Evolutionary conservation across 2,888 invertebrate genomes (phyloP).

Genomic region (Eilema caniola): DNA sequence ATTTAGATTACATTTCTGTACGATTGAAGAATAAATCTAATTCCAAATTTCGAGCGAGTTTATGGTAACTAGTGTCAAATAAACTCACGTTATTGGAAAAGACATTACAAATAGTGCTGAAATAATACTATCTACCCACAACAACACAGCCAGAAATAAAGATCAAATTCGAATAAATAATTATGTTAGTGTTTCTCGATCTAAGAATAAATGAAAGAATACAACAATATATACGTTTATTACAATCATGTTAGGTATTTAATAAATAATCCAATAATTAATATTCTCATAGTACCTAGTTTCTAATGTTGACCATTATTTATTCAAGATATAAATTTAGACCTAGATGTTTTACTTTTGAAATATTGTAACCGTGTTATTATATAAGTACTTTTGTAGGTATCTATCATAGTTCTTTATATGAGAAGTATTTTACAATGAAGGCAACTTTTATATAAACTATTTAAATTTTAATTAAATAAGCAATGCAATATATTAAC

Average conservation of each 20-base stretch:
- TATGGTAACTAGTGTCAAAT: constrained; percentile 37
- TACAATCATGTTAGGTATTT: constrained; percentile 22
- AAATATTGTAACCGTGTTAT: constrained; percentile 24
- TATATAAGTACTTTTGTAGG: constrained; percentile 27
- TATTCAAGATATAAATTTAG: constrained; percentile 35
- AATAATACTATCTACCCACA: constrained; percentile 39
- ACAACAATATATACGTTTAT: constrained; percentile 14
- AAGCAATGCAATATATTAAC: constrained; percentile 19
- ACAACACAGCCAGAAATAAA: constrained; percentile 48
- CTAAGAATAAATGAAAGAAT: constrained; percentile 28
- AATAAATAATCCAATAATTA: constrained; percentile 15
- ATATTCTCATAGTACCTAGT: constrained; percentile 19
- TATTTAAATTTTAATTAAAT: constrained; percentile 27
- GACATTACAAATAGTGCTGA: constrained; percentile 24
- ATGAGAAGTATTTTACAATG: constrained; percentile 20
- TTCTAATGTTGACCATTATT: constrained; percentile 31
- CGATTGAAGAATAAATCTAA: constrained; percentile 57
- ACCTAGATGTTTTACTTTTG: constrained; percentile 28
- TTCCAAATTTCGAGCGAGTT: constrained; percentile 57
- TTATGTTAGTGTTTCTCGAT: constrained; percentile 34
- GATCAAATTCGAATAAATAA: constrained; percentile 41
- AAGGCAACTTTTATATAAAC: neutral
- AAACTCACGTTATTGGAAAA: constrained; percentile 29
- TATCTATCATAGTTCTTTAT: constrained; percentile 12
- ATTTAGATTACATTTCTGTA: constrained; percentile 69